Conservation (phyloP, 2,797 vertebrate genomes). For the Acanthiza pusilla region DNA sequence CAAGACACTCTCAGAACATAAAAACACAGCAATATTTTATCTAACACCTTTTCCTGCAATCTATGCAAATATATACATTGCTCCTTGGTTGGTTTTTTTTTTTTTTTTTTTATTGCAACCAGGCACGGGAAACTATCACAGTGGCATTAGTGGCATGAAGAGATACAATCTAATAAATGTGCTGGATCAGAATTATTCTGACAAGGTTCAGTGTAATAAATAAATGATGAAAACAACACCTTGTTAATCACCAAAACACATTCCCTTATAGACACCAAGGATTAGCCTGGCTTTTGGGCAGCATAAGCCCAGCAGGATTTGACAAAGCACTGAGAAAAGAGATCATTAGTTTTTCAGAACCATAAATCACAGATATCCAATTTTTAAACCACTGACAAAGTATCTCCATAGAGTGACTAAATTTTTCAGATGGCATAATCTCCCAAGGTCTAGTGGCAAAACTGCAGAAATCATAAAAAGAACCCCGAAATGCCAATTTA, state of each 20-base stretch:
- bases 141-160: background rate
- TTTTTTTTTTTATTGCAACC: background rate
- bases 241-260: conserved; percentile 40
- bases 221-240: background rate
- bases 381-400: conserved; percentile 68
- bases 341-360: conserved; percentile 48
- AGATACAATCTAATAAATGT: background rate
- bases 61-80: conserved; percentile 40
- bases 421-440: conserved; percentile 44
- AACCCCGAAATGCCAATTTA: background rate
- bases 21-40: conserved; percentile 23
- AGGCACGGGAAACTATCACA: background rate
- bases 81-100: background rate
- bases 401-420: conserved; percentile 47
- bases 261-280: background rate
- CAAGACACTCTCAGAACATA: background rate
- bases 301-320: background rate
- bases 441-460: conserved; percentile 15
- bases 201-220: background rate
- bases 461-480: background rate
- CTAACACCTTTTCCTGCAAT: background rate
- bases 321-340: conserved; percentile 54
- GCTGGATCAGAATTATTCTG: background rate
- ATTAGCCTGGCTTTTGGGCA: background rate
- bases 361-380: conserved; percentile 43